Evolutionary conservation across 1,140 invertebrate species (phyloP).

Genomic region (Drosophila mayri): DNA sequence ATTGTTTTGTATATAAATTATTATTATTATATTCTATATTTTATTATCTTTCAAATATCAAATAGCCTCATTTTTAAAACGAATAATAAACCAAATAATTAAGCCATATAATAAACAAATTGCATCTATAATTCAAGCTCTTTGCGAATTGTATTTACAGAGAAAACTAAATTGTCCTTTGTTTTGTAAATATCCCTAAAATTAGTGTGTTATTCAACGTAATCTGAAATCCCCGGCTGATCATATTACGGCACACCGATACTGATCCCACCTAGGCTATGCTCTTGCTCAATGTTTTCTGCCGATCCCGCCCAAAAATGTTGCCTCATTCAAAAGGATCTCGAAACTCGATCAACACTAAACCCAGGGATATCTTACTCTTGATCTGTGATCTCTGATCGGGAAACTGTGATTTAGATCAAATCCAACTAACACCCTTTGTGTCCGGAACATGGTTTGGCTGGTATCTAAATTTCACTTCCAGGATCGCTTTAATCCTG

Average conservation of each 20-base stretch:
- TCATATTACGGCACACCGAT: conserved; percentile 32
- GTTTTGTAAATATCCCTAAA: conserved; percentile 18
- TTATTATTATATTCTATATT: too few species aligned
- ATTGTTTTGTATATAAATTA: too few species aligned
- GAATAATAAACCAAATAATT: too few species aligned
- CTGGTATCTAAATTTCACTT: conserved; percentile 31
- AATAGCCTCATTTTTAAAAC: too few species aligned
- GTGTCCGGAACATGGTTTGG: conserved; percentile 6
- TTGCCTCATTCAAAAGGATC: conserved; percentile 7
- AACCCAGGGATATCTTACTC: background rate
- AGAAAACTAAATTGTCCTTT: background rate
- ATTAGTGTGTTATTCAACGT: conserved; percentile 28
- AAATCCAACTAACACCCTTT: conserved; percentile 47
- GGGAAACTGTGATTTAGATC: conserved; percentile 19
- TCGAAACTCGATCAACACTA: conserved; percentile 21
- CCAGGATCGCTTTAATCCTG: conserved; percentile 36
- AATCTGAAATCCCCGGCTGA: conserved; percentile 28
- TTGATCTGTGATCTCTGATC: conserved; percentile 13
- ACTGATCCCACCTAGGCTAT: conserved; percentile 1
- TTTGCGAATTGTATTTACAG: background rate
- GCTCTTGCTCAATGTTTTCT: conserved; percentile 22
- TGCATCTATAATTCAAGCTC: background rate
- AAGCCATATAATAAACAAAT: too few species aligned
- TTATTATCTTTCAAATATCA: too few species aligned
- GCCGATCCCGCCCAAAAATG: conserved; percentile 8